Percentiles rank a stretch among this genome's conserved stretches.
Conservation (phyloP, 2,888 invertebrate genomes). For the Hypsopygia costalis region DNA sequence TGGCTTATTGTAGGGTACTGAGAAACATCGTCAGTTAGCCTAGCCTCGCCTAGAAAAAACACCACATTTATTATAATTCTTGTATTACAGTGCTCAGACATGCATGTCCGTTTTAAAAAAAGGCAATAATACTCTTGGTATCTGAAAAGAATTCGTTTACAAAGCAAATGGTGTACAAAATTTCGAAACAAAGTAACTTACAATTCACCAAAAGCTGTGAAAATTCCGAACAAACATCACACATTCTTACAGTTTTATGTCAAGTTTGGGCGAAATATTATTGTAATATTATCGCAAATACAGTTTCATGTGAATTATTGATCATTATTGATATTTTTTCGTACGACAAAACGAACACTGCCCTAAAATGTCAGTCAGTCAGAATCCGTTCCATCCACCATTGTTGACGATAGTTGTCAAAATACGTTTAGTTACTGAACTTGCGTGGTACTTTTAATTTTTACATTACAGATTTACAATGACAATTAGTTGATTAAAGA, state of each 20-base stretch:
- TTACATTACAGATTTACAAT: no score
- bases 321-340: slow-evolving; percentile 76
- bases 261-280: slow-evolving; percentile 61
- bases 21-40: slow-evolving; percentile 88
- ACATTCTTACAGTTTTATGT: slow-evolving; percentile 83
- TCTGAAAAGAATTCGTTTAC: slow-evolving; percentile 23
- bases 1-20: slow-evolving; percentile 87
- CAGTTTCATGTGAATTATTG: slow-evolving; percentile 56
- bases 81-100: background rate
- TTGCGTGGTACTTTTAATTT: no score
- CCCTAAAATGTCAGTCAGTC: slow-evolving; percentile 69
- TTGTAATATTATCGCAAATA: slow-evolving; percentile 63
- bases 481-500: no score
- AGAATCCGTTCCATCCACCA: slow-evolving; percentile 76
- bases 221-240: slow-evolving; percentile 97
- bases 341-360: slow-evolving; percentile 72
- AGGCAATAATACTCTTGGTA: slow-evolving; percentile 16
- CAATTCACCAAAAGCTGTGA: slow-evolving; percentile 91
- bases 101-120: background rate
- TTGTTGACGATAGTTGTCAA: slow-evolving; percentile 79
- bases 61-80: background rate
- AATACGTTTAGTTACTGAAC: slow-evolving; percentile 53
- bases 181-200: slow-evolving; percentile 78
- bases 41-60: slow-evolving; percentile 87
- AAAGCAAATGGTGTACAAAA: slow-evolving; percentile 44